A percentile compares a stretch with the other conserved stretches of the same genome.
These are phyloP conservation scores for Phainopepla nitens DNA, from an alignment of 2,113 vertebrate genomes.

Conservation along the genomic window DNA sequence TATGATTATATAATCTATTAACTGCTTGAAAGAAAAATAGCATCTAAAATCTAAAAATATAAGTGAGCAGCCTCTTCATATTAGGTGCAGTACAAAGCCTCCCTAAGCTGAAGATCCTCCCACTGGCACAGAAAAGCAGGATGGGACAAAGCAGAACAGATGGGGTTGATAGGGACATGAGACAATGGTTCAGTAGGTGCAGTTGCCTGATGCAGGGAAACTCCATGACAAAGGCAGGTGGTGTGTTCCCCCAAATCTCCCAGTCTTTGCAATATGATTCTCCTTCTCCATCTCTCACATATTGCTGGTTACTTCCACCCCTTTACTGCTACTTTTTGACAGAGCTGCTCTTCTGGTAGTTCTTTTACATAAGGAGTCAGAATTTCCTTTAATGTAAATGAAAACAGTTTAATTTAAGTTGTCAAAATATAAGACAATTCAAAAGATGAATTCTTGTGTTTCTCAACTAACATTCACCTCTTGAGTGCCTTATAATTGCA, in stretches of 20 bases:
- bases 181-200: neutral
- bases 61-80: neutral
- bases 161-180: neutral
- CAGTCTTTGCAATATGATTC: neutral
- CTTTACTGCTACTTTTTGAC: neutral
- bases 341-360: neutral
- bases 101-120: neutral
- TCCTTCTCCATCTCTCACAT: neutral
- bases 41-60: neutral
- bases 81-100: neutral
- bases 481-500: conserved; percentile 47
- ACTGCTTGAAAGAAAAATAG: neutral
- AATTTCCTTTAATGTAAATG: conserved; percentile 10
- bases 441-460: conserved; percentile 34
- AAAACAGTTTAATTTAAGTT: conserved; percentile 40
- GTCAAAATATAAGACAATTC: conserved; percentile 29
- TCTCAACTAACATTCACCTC: conserved; percentile 31
- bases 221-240: neutral
- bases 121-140: neutral
- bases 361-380: neutral
- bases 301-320: neutral
- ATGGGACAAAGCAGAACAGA: neutral
- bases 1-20: neutral
- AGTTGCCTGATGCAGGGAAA: neutral
- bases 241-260: neutral